Evolutionary conservation across 2,113 vertebrate genomes (phyloP), one percentile per base, ranked within the genome.

Genomic region (Cinclus mexicanus): DNA sequence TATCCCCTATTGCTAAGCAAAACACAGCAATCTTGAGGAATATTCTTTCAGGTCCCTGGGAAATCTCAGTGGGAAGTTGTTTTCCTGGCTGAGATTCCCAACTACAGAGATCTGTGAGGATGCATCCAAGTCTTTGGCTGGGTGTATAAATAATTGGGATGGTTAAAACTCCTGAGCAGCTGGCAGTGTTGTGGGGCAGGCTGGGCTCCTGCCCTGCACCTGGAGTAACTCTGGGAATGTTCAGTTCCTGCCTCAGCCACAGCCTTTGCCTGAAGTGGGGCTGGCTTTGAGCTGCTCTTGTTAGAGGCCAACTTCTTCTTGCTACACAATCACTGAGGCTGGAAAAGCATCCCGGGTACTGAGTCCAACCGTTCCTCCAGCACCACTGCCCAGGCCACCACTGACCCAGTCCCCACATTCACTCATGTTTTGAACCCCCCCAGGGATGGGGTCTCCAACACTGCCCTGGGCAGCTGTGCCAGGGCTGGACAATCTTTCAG

Each of bases 21-120:
- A 87, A 31, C 55, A 10, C 52, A 12, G 9, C 0, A 2, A 52
- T 71, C 91, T 75, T 25, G 65, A 85, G 67, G n/a, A 81, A 17
- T 21, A 23, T 37, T 56, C 33, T 47, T 41, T 19, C 14, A 23
- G 41, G 60, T 52, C 22, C 9, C n/a, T 61, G 74, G 31, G 59
- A 23, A 52, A 71, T 68, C 83, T 88, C 33, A 46, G 49, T 74
- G 64, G 47, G 83, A 33, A 46, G 25, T 68, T 91, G 41, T 90
- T 95, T 92, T 72, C 55, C 86, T 95, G 85, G 47, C 71, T 60
- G 76, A 88, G 67, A 46, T 76, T 88, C 74, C 67, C 53, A 75
- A 0, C 41, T 33, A 21, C 22, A 41, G 53, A 44, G 71, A 46
- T 71, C 74, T 0, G 0, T 52, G 53, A 63, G 50, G 82, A 79